Evolutionary conservation across 2,113 vertebrate genomes (phyloP).

Genomic region (Helogale parvula): DNA sequence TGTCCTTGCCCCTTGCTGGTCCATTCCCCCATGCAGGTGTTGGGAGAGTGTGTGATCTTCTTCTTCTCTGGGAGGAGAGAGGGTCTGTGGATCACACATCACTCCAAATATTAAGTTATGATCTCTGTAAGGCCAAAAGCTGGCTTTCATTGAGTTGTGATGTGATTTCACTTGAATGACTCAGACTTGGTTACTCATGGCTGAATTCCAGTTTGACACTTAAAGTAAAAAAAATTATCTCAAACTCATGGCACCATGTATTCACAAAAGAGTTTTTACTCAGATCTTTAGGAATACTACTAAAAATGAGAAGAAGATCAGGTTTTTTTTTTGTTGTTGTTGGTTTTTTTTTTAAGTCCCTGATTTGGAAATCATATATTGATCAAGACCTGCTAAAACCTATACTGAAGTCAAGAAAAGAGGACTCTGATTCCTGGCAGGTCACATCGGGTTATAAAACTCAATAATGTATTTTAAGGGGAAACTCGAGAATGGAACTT

Average conservation of each 20-base stretch:
- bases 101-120: background rate
- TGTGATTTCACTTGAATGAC: background rate
- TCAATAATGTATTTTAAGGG: background rate
- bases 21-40: rapidly evolving
- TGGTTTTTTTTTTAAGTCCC: background rate
- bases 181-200: background rate
- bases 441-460: background rate
- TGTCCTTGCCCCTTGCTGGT: background rate
- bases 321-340: background rate
- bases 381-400: background rate
- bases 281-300: background rate
- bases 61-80: rapidly evolving
- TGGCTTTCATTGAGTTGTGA: background rate
- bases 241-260: rapidly evolving
- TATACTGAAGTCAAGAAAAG: background rate
- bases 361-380: background rate
- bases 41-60: rapidly evolving
- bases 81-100: background rate
- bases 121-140: background rate
- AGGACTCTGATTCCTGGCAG: background rate
- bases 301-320: background rate
- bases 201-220: background rate
- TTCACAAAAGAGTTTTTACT: background rate
- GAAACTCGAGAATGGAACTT: background rate
- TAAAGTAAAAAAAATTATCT: background rate